Percentiles rank a stretch among this genome's conserved stretches.
Conservation (phyloP, 2,888 invertebrate genomes). For the Acronicta alni region DNA sequence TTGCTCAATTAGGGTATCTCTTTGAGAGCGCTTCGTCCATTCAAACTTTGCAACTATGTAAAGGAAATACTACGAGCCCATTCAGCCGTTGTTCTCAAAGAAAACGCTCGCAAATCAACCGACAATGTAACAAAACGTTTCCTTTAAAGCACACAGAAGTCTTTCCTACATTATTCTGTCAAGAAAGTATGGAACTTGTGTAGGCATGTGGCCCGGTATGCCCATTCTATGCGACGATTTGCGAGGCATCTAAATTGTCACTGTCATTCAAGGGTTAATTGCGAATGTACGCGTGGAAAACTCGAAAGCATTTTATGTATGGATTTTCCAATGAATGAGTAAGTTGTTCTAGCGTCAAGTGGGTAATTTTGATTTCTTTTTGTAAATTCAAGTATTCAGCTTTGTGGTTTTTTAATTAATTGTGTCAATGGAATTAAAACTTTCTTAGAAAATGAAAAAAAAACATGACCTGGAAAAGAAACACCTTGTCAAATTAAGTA, state of each 20-base stretch:
- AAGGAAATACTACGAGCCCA: slow-evolving; percentile 7
- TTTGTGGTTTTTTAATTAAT: too few relatives aligned
- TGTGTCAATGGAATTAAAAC: too few relatives aligned
- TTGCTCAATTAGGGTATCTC: neutral
- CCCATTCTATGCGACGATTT: slow-evolving; percentile 55
- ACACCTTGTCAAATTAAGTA: too few relatives aligned
- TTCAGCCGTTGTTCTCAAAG: slow-evolving; percentile 15
- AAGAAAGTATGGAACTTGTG: slow-evolving; percentile 37
- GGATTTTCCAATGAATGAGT: slow-evolving; percentile 40
- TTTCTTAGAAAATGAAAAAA: too few relatives aligned
- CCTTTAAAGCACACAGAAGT: slow-evolving; percentile 13
- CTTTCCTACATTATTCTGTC: slow-evolving; percentile 30
- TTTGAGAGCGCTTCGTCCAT: neutral
- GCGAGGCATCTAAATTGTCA: slow-evolving; percentile 55
- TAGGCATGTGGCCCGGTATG: slow-evolving; percentile 44
- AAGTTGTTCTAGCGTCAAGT: slow-evolving; percentile 29
- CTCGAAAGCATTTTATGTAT: slow-evolving; percentile 48
- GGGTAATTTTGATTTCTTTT: slow-evolving; percentile 7
- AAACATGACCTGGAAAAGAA: too few relatives aligned
- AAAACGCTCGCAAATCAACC: slow-evolving; percentile 11
- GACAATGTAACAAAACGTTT: slow-evolving; percentile 32
- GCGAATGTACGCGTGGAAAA: slow-evolving; percentile 46
- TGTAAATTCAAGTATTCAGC: neutral
- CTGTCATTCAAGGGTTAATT: slow-evolving; percentile 61
- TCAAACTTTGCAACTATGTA: slow-evolving; percentile 3